Evolutionary conservation across 2,888 invertebrate species (phyloP).

Genomic region (Matsumyia berberina): DNA sequence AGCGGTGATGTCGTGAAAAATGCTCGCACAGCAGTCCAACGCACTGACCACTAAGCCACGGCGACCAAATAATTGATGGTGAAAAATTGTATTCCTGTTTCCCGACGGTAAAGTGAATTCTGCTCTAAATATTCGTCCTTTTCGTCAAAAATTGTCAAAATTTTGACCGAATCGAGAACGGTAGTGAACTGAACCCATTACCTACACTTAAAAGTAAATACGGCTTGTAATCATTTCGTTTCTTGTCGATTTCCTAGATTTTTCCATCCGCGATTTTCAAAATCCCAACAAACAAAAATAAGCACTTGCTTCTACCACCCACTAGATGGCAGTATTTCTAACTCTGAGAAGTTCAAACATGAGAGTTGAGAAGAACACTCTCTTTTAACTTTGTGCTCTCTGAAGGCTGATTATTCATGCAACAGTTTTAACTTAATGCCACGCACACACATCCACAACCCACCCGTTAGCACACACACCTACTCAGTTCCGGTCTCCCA

Average conservation of each 20-base stretch:
- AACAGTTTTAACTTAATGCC: slow-evolving; percentile 52
- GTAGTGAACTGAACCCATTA: background rate
- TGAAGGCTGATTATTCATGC: slow-evolving; percentile 30
- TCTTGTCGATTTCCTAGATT: background rate
- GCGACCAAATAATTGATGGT: too few species aligned
- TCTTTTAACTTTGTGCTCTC: background rate
- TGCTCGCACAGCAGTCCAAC: too few species aligned
- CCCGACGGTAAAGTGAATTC: too few species aligned
- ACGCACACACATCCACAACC: background rate
- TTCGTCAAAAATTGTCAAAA: too few species aligned
- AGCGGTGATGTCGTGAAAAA: too few species aligned
- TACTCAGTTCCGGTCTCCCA: background rate
- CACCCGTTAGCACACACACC: background rate
- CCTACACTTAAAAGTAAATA: too few species aligned
- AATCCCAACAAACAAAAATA: background rate
- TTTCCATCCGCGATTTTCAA: background rate
- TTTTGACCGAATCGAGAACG: too few species aligned
- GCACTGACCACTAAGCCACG: too few species aligned
- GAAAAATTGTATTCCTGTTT: too few species aligned
- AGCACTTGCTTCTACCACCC: slow-evolving; percentile 7
- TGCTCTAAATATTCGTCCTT: too few species aligned
- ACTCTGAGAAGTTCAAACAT: background rate
- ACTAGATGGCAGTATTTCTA: slow-evolving; percentile 30
- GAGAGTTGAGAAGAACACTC: background rate
- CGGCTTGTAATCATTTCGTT: background rate